phyloP scores from a whole-genome alignment of 2,888 invertebrate genomes.

The Cantharis nigra region DNA sequence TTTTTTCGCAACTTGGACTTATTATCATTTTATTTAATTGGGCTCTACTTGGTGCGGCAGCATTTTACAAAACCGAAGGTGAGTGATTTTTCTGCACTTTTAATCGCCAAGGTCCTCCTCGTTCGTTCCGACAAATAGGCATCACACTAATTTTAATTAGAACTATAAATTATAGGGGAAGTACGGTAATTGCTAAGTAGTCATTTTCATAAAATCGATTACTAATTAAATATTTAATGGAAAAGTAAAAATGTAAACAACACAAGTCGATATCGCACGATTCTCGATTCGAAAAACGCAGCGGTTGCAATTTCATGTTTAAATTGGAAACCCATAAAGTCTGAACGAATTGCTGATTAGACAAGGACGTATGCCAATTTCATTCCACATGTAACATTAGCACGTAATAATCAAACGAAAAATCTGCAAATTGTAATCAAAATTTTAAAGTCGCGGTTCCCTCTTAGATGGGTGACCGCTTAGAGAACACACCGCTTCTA shows the following conservation, averaged over 20 bases:
- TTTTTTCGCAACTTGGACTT: constrained; percentile 65
- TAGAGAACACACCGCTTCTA: too few species aligned
- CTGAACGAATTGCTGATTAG: background rate
- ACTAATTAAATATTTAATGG: background rate
- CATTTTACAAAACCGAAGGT: constrained; percentile 71
- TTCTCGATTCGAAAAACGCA: background rate
- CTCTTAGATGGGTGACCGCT: too few species aligned
- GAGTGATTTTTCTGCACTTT: constrained; percentile 28
- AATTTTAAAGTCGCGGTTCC: too few species aligned
- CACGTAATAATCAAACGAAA: background rate
- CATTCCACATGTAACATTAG: background rate
- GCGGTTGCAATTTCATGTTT: background rate
- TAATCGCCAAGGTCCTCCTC: background rate
- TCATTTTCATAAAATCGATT: background rate
- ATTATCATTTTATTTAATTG: constrained; percentile 63
- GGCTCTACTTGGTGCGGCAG: constrained; percentile 66
- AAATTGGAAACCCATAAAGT: background rate
- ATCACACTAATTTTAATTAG: background rate
- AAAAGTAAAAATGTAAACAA: background rate
- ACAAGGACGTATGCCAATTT: background rate
- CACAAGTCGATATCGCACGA: background rate
- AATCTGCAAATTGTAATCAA: too few species aligned
- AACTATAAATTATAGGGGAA: background rate
- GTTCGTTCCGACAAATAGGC: background rate
- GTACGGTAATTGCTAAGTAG: background rate